Base-by-base conservation (phyloP, 1,140 invertebrate genomes). In the Heterodera schachtii region DNA sequence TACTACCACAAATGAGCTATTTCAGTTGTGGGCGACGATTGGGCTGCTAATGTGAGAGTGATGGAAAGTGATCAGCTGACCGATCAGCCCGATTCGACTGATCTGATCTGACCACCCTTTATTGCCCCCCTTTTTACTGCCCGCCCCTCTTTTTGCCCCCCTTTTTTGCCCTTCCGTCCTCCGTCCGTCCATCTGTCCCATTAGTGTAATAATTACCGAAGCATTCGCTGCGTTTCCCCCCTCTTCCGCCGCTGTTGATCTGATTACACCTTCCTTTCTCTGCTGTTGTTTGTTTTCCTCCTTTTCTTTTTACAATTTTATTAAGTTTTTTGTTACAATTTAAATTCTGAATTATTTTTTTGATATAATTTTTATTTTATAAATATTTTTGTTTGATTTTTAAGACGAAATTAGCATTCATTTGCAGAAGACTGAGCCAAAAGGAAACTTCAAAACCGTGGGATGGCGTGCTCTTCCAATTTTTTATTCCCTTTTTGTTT, bases 401-500 rank as follows among this genome's bases (percentile, higher is more conserved):
- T 31, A 31, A 52, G 11, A 60, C 57, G 13, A 13, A 60, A 60
- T 19, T 5, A 19, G 13, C 13, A 19, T 60, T 60, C 13, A 60
- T 60, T 60, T 60, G 57, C 57, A 60, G 11, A 60, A 19, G 3
- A 60, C 19, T 13, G 57, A 60, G 57, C 57, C 49, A 52, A 60
- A 60, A 60, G 57, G 57, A 60, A 16, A 60, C 57, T 16, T 16
- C 11, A 60, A 16, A 13, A 11, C 57, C 57, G 57, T 11, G 57
- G 57, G 57, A 60, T 2, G 44, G 49, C 13, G 44, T 8, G 41
- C 46, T 52, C 4, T 52, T 52, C 49, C 49, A 52, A 6, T 71
- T 71, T 71, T 43, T 71, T 71, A 71, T 71, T 71, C 46, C 11
- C 13, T 44, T 13, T 71, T 71, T 71, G 41, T 44, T 71, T 44